phyloP scores from a whole-genome alignment of 1,140 invertebrate genomes.

The Drosophila sp. region DNA sequence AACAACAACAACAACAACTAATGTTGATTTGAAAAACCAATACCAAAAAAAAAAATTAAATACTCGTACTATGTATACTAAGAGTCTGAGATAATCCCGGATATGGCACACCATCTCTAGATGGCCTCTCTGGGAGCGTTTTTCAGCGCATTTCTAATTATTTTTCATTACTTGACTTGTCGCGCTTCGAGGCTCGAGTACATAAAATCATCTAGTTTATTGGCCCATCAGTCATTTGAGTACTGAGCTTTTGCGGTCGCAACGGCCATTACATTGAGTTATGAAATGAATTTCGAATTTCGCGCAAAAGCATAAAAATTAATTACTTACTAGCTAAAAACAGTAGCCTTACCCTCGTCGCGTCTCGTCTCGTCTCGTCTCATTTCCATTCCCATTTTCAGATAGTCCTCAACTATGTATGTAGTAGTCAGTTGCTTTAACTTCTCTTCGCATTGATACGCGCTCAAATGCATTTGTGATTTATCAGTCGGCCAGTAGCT shows the following conservation, averaged over 20 bases:
- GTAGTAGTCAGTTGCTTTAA: background rate
- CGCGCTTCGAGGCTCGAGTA: constrained; percentile 55
- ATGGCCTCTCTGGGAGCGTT: constrained; percentile 23
- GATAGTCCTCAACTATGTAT: background rate
- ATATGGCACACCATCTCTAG: constrained; percentile 20
- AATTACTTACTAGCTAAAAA: constrained; percentile 69
- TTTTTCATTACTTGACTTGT: constrained; percentile 78
- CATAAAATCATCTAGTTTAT: constrained; percentile 81
- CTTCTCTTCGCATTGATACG: constrained; percentile 65
- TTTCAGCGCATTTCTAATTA: constrained; percentile 74
- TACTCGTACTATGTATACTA: background rate
- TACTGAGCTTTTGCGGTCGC: constrained; percentile 70
- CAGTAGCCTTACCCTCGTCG: constrained; percentile 31
- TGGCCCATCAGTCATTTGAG: constrained; percentile 74
- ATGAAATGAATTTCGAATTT: constrained; percentile 82
- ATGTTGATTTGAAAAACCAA: constrained; percentile 52
- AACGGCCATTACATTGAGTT: constrained; percentile 74
- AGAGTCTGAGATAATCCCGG: constrained; percentile 15
- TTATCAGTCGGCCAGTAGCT: constrained; percentile 74
- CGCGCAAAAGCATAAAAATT: constrained; percentile 74
- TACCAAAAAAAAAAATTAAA: background rate
- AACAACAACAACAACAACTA: constrained; percentile 26
- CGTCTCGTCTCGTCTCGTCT: background rate
- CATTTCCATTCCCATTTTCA: background rate
- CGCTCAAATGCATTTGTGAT: constrained; percentile 75